Conservation (phyloP, 2,113 vertebrate species). For the Eubucco bourcierii region DNA sequence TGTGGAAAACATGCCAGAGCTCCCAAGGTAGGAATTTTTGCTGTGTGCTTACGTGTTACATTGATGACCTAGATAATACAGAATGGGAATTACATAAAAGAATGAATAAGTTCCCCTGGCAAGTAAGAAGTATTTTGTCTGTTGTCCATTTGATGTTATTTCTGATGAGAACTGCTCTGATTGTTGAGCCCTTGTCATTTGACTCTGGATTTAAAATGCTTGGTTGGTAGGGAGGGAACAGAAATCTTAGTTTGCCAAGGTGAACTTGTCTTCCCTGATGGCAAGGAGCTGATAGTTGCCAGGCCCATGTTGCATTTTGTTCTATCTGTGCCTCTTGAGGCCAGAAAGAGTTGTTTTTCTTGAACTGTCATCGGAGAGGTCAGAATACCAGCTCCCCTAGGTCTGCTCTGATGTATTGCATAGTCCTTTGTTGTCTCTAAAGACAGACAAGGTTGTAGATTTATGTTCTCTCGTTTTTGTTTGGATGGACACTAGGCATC, state of each 20-base stretch:
- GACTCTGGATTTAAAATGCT: background rate
- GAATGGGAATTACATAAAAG: background rate
- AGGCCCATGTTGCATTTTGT: background rate
- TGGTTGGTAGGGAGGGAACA: background rate
- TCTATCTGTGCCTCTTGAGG: background rate
- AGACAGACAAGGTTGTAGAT: background rate
- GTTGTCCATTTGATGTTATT: background rate
- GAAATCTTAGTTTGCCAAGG: background rate
- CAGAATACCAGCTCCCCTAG: background rate
- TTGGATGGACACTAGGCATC: background rate
- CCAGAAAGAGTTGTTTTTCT: background rate
- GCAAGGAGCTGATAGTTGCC: background rate
- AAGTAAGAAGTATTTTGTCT: background rate
- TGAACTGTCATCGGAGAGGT: background rate
- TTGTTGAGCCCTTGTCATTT: background rate
- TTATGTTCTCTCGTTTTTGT: background rate
- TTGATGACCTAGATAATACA: background rate
- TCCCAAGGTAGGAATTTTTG: conserved; percentile 82
- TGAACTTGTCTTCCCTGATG: background rate
- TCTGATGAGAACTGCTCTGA: background rate
- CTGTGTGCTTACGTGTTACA: background rate
- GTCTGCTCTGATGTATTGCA: background rate
- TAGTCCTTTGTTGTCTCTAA: background rate
- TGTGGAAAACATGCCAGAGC: conserved; percentile 84
- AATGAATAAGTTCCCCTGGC: background rate